These are phyloP conservation scores for Drosophila virilis DNA, from an alignment of 1,140 invertebrate species.

Conservation along the genomic window DNA sequence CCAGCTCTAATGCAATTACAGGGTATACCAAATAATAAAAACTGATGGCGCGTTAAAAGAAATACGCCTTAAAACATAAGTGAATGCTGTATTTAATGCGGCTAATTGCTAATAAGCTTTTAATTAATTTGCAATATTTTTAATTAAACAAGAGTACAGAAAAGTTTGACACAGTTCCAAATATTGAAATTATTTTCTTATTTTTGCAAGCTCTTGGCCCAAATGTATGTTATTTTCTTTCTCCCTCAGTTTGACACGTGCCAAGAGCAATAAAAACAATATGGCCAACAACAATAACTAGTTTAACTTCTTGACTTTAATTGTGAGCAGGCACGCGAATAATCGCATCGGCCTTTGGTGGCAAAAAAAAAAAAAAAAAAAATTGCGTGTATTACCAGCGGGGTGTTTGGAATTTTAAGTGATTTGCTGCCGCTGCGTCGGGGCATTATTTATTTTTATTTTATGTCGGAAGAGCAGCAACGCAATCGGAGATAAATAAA, in stretches of 20 bases:
- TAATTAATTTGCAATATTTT: slow-evolving; percentile 40
- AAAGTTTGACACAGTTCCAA: slow-evolving; percentile 24
- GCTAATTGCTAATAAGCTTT: slow-evolving; percentile 39
- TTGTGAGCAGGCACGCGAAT: slow-evolving; percentile 66
- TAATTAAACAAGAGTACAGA: slow-evolving; percentile 13
- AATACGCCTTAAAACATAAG: slow-evolving; percentile 4
- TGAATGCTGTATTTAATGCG: slow-evolving; percentile 9
- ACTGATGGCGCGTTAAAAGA: not conserved
- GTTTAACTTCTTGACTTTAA: slow-evolving; percentile 51
- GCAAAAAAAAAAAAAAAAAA: slow-evolving; percentile 13
- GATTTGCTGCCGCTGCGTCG: slow-evolving; percentile 60
- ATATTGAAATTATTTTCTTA: not conserved
- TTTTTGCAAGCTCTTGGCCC: not conserved
- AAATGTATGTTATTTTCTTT: no score
- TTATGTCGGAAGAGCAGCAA: slow-evolving; percentile 20
- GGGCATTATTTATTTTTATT: slow-evolving; percentile 72
- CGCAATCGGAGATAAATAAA: slow-evolving; percentile 36
- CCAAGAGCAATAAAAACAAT: slow-evolving; percentile 38
- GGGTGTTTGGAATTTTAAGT: slow-evolving; percentile 73
- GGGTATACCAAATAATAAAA: not conserved
- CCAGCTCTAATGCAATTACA: not conserved
- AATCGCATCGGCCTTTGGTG: slow-evolving; percentile 44
- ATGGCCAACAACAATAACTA: slow-evolving; percentile 30
- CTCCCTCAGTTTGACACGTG: slow-evolving; percentile 8
- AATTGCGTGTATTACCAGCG: slow-evolving; percentile 32